Evolutionary conservation across 2,113 vertebrate species (phyloP).

Genomic region (Dolichallabes microphthalmus): DNA sequence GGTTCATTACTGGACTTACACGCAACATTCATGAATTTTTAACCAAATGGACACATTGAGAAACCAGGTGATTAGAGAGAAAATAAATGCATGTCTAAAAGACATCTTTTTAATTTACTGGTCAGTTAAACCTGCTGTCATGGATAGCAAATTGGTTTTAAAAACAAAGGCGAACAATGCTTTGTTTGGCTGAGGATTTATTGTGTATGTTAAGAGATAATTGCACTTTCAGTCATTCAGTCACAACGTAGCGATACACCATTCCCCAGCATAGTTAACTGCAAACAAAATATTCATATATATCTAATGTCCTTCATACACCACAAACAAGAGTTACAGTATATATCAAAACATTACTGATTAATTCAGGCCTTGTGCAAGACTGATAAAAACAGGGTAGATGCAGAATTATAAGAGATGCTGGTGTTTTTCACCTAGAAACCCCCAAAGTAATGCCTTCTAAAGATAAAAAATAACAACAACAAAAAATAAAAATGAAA

Average conservation of each 20-base stretch:
- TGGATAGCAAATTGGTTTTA: conserved; percentile 9
- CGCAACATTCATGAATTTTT: not conserved
- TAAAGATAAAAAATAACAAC: not conserved
- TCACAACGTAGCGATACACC: conserved; percentile 50
- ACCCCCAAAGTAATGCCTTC: not conserved
- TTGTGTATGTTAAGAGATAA: conserved; percentile 59
- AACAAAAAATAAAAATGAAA: no score
- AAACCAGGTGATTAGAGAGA: not conserved
- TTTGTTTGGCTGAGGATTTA: conserved; percentile 49
- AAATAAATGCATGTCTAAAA: not conserved
- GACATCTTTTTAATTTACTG: conserved; percentile 10
- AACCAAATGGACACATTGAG: not conserved
- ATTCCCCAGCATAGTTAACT: conserved; percentile 61
- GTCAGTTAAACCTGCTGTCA: conserved; percentile 24
- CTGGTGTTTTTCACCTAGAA: not conserved
- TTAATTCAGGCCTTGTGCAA: conserved; percentile 54
- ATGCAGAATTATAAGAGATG: no score
- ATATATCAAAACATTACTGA: conserved; percentile 63
- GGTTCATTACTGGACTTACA: not conserved
- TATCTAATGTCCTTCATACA: conserved; percentile 54
- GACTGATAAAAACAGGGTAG: not conserved
- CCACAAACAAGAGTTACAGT: conserved; percentile 57
- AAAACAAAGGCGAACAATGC: conserved; percentile 32
- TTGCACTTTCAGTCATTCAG: conserved; percentile 59
- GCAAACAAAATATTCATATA: conserved; percentile 65